A percentile compares a stretch with the other conserved stretches of the same genome.
phyloP scores from a whole-genome alignment of 2,113 vertebrate species.

The Mustela nigripes region DNA sequence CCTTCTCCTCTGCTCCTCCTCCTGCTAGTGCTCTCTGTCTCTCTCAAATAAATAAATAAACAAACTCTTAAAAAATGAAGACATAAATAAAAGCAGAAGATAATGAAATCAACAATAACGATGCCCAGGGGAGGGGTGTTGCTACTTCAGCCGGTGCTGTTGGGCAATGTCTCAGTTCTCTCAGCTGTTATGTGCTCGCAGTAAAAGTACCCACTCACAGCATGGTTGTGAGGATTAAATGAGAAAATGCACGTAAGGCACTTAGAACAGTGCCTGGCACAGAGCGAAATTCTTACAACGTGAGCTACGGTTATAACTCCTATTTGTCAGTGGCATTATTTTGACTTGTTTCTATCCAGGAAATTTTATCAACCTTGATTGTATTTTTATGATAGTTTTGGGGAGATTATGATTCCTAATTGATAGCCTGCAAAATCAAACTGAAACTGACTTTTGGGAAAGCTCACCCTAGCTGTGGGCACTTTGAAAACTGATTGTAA shows the following conservation, averaged over 20 bases:
- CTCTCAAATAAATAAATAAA: neutral
- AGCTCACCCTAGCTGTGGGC: neutral
- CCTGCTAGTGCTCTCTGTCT: neutral
- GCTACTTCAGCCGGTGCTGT: neutral
- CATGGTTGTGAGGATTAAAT: neutral
- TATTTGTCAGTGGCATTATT: neutral
- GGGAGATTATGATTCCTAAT: neutral
- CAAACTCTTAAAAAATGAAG: neutral
- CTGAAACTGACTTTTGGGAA: slow-evolving; percentile 29
- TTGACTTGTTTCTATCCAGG: neutral
- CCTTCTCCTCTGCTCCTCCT: neutral
- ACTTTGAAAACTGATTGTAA: neutral
- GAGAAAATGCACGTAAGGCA: neutral
- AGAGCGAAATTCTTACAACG: neutral
- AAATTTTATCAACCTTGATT: neutral
- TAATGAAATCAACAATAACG: slow-evolving; percentile 9
- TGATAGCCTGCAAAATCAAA: neutral
- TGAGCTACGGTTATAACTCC: neutral
- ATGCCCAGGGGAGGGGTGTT: rapidly evolving
- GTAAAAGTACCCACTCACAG: neutral
- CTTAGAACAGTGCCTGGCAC: neutral
- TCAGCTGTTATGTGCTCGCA: neutral
- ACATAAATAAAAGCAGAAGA: neutral
- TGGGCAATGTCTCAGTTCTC: neutral
- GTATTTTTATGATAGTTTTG: slow-evolving; percentile 12